Evolutionary conservation across 2,113 vertebrate species (phyloP).

Genomic region (Pongo abelii): DNA sequence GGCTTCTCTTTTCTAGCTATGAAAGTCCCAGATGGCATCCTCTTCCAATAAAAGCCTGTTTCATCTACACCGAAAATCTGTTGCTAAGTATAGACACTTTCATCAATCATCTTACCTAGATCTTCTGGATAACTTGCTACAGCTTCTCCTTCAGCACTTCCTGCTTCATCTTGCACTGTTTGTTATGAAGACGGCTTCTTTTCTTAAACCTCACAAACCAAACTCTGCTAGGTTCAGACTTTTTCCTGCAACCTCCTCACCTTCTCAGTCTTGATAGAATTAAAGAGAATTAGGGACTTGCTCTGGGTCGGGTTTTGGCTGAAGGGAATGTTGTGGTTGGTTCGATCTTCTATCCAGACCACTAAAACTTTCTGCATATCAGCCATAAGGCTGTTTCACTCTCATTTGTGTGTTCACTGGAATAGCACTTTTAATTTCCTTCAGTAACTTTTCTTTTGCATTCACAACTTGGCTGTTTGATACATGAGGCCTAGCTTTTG

Average conservation of each 20-base stretch:
- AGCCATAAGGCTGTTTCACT: not conserved
- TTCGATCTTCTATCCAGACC: not conserved
- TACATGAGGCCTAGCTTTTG: not conserved
- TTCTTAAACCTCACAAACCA: not conserved
- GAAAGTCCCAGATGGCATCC: not conserved
- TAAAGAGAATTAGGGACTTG: not conserved
- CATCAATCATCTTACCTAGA: not conserved
- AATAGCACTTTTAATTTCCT: not conserved
- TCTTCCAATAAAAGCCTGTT: not conserved
- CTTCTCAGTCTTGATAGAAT: not conserved
- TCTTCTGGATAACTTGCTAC: not conserved
- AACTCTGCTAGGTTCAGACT: not conserved
- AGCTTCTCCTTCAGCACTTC: not conserved
- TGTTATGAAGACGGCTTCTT: not conserved
- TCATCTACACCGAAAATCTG: not conserved
- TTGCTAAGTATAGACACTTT: not conserved
- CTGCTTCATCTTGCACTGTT: not conserved
- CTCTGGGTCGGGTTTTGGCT: not conserved
- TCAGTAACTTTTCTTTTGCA: not conserved
- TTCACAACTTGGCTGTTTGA: not conserved
- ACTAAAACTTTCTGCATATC: not conserved
- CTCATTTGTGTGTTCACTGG: not conserved
- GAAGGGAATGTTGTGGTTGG: not conserved
- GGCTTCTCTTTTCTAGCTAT: not conserved
- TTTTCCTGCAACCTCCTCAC: not conserved